Conservation (phyloP, 2,888 invertebrate genomes). For the Zygaena filipendulae region DNA sequence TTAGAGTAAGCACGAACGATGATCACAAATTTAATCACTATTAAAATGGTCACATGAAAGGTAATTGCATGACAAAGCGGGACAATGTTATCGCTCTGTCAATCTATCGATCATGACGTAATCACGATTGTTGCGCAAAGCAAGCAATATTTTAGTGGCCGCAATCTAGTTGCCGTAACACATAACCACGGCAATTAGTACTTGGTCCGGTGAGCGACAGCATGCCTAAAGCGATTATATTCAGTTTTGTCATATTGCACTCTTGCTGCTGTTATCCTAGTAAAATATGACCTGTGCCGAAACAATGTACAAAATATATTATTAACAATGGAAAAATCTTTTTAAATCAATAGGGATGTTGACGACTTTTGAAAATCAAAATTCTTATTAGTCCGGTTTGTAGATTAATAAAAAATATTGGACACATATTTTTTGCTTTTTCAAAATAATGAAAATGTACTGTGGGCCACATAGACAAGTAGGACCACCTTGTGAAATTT, state of each 20-base stretch:
- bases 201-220: slow-evolving; percentile 54
- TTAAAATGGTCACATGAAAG: slow-evolving; percentile 4
- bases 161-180: slow-evolving; percentile 45
- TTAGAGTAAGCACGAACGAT: too few relatives aligned
- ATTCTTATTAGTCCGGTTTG: background rate
- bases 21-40: too few relatives aligned
- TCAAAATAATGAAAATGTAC: too few relatives aligned
- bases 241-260: slow-evolving; percentile 45
- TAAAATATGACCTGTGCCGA: slow-evolving; percentile 27
- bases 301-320: background rate
- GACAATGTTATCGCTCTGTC: slow-evolving; percentile 43
- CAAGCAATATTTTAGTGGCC: slow-evolving; percentile 42
- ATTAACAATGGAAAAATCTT: background rate
- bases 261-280: slow-evolving; percentile 26
- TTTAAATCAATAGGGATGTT: too few relatives aligned
- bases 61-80: slow-evolving; percentile 22
- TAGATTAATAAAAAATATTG: background rate
- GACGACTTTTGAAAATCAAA: too few relatives aligned
- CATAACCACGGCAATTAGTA: slow-evolving; percentile 54
- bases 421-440: too few relatives aligned
- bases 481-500: too few relatives aligned
- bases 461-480: too few relatives aligned
- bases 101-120: slow-evolving; percentile 39
- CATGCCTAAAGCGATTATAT: slow-evolving; percentile 56
- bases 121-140: slow-evolving; percentile 42